These are phyloP conservation scores for Chymomyza caudatula DNA, from an alignment of 2,888 invertebrate genomes.

Conservation along the genomic window DNA sequence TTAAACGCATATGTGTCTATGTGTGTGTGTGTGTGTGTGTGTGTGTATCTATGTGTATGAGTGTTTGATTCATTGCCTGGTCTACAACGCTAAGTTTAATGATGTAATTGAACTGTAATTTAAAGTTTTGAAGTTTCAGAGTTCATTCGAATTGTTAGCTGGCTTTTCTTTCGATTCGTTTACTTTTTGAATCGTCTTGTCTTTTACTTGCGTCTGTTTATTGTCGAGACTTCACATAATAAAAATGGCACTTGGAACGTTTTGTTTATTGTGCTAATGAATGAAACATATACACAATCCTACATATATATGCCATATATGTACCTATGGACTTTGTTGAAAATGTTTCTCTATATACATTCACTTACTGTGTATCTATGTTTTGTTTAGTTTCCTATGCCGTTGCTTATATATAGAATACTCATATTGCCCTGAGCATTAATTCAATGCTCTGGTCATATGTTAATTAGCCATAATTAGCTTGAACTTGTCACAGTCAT, in stretches of 20 bases:
- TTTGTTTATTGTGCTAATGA: conserved; percentile 13
- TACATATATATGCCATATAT: not conserved
- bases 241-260: conserved; percentile 3
- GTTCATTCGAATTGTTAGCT: not conserved
- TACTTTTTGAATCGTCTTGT: too few species aligned
- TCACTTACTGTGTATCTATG: conserved; percentile 1
- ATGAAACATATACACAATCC: conserved; percentile 6
- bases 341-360: conserved; percentile 36
- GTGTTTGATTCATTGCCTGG: not conserved
- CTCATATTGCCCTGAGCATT: not conserved
- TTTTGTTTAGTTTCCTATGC: conserved; percentile 6
- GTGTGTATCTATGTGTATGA: not conserved
- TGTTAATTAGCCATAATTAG: not conserved
- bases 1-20: conserved; percentile 5
- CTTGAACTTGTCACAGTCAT: not conserved
- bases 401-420: not conserved
- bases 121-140: not conserved
- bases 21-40: not conserved
- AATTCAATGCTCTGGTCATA: not conserved
- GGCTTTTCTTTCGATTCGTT: not conserved
- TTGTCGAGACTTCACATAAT: conserved; percentile 1
- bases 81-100: not conserved
- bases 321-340: conserved; percentile 17
- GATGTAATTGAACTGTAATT: not conserved
- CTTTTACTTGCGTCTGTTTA: conserved; percentile 7